A percentile compares a stretch with the other conserved stretches of the same genome.
Evolutionary conservation across 2,888 invertebrate species (phyloP).

Genomic region (Acronicta aceris): DNA sequence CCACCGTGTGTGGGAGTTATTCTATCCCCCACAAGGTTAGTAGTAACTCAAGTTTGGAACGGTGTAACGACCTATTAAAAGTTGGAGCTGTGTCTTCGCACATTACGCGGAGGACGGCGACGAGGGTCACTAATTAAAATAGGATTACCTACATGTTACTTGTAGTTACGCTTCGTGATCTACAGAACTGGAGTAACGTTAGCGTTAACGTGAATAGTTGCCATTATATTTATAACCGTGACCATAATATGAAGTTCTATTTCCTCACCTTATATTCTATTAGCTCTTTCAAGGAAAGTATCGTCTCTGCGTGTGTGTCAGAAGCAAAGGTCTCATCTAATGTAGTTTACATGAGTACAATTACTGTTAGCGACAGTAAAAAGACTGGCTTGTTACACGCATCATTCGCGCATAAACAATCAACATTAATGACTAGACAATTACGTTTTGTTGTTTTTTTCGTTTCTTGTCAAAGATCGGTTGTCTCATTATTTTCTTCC

Average conservation of each 20-base stretch:
- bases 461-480: background rate
- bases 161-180: background rate
- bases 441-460: too few relatives aligned
- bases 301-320: background rate
- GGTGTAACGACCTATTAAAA: conserved; percentile 31
- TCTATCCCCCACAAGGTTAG: conserved; percentile 13
- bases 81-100: conserved; percentile 34
- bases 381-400: conserved; percentile 17
- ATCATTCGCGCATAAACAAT: conserved; percentile 3
- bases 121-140: conserved; percentile 36
- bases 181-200: too few relatives aligned
- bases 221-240: background rate
- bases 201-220: background rate
- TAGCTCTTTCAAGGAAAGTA: background rate
- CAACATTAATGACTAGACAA: background rate
- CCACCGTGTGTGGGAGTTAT: background rate
- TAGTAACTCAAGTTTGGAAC: conserved; percentile 21
- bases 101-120: conserved; percentile 1
- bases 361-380: background rate
- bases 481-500: background rate
- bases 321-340: background rate
- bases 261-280: background rate
- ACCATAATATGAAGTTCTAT: background rate
- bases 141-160: conserved; percentile 23
- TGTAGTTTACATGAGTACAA: conserved; percentile 3